Evolutionary conservation across 2,888 invertebrate species (phyloP).

Genomic region (Tubulanus polymorphus): DNA sequence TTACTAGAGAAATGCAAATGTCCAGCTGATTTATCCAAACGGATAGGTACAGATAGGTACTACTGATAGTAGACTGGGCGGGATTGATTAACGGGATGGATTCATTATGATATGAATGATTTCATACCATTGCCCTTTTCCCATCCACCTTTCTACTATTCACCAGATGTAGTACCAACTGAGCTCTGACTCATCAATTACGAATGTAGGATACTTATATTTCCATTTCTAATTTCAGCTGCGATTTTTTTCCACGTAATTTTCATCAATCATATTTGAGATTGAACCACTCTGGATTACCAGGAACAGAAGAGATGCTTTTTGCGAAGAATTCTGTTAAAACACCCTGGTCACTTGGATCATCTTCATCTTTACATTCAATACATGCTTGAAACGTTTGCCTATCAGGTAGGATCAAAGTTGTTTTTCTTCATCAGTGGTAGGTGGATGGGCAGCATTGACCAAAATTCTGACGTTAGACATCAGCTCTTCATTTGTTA

Average conservation of each 20-base stretch:
- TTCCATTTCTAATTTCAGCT: slow-evolving; percentile 3
- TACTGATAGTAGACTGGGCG: too few species aligned
- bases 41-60: too few species aligned
- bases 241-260: slow-evolving; percentile 6
- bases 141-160: too few species aligned
- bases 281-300: slow-evolving; percentile 12
- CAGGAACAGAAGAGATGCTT: slow-evolving; percentile 10
- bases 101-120: too few species aligned
- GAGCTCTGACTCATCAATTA: too few species aligned
- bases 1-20: too few species aligned
- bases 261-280: slow-evolving; percentile 2
- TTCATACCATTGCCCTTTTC: too few species aligned
- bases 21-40: too few species aligned
- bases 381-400: background rate
- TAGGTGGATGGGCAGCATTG: background rate
- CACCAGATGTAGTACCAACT: too few species aligned
- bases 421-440: background rate
- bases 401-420: background rate
- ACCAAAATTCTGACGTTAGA: background rate
- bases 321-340: background rate
- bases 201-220: too few species aligned
- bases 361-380: background rate
- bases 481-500: background rate
- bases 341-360: background rate
- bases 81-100: too few species aligned